These are phyloP conservation scores for Xiphorhynchus erythropygius DNA, from an alignment of 2,797 vertebrate genomes.

Conservation along the genomic window DNA sequence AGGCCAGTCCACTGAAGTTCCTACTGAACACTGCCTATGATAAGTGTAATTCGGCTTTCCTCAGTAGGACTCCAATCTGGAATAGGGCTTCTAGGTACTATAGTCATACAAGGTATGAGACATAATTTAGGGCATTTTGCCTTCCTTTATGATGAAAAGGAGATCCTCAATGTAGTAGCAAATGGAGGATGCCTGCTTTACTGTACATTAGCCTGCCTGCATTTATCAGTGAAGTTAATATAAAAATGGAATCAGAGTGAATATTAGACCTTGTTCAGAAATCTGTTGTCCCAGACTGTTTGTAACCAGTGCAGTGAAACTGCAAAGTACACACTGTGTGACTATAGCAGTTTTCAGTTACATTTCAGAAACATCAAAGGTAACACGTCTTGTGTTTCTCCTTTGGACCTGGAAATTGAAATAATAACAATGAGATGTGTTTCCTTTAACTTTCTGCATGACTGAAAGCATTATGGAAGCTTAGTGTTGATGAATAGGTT, in stretches of 20 bases:
- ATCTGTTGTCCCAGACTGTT: not conserved
- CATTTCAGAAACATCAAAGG: constrained; percentile 44
- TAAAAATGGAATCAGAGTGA: not conserved
- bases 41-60: not conserved
- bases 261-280: not conserved
- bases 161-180: not conserved
- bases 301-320: not conserved
- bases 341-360: constrained; percentile 2
- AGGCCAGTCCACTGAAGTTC: not conserved
- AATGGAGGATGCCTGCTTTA: not conserved
- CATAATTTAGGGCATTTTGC: not conserved
- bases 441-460: constrained; percentile 22
- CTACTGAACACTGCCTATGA: not conserved
- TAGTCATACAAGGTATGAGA: not conserved
- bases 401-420: constrained; percentile 46
- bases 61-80: not conserved
- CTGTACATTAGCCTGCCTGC: not conserved
- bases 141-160: not conserved
- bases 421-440: constrained; percentile 18
- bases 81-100: not conserved
- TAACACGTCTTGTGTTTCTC: not conserved
- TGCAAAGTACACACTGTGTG: not conserved
- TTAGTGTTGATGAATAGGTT: constrained; percentile 58
- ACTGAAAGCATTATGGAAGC: constrained; percentile 27
- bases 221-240: not conserved